Evolutionary conservation across 2,797 vertebrate species (phyloP), one percentile per base, ranked within the genome.

Genomic region (Meriones psammophilus): DNA sequence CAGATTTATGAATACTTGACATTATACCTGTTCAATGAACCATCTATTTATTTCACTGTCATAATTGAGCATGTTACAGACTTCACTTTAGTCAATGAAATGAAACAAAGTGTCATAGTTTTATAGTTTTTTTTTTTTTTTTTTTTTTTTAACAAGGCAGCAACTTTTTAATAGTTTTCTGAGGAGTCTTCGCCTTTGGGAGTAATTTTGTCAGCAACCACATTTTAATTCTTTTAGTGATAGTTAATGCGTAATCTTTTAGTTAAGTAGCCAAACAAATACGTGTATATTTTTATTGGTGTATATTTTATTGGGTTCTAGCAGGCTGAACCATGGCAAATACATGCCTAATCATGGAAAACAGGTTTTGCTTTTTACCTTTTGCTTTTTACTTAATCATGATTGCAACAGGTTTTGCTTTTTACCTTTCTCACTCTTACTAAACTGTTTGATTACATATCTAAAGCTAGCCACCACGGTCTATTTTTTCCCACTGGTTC

Each of bases 41-140:
- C 85, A 30, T 89, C 73, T 97, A 73, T 64, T 97, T 94, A 94
- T 66, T 22, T 36, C 94, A 90, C 88, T 95, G 69, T 69, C 86
- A 36, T 86, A 96, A 95, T 94, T 69, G 97, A 87, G 64, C 79
- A 92, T 71, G 60, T 92, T 95, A 92, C 71, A 93, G 28, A 96
- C 94, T 98, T 98, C 88, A 86, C 78, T 97, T 88, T 89, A 85
- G 46, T 91, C 96, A 95, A 96, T 93, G 68, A 94, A 96, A 83
- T 73, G 92, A n/a, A 69, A 36, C 77, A 94, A 85, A 97, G 30
- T 69, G 85, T 92, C 50, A n/a, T n/a, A 62, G 2, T 5, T 42
- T n/a, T n/a, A n/a, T n/a, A n/a, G n/a, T n/a, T n/a, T n/a, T n/a
- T 42, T 42, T 5, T 42, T 42, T 42, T 5, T 42, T 42, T 42